phyloP scores from a whole-genome alignment of 2,888 invertebrate genomes.

The Chirona hameri region DNA sequence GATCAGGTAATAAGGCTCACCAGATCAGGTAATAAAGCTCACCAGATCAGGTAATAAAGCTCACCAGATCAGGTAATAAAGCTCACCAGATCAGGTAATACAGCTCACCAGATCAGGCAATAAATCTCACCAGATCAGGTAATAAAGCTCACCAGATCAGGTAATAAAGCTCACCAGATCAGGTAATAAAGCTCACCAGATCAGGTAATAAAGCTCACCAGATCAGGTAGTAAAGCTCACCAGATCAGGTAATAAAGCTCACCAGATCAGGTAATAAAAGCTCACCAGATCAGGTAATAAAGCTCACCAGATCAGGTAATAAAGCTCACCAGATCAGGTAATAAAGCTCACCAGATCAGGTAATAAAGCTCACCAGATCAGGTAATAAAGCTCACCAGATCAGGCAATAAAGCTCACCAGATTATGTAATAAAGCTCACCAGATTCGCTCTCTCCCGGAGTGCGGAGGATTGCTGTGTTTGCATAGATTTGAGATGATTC shows the following conservation, averaged over 20 bases:
- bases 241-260: not conserved
- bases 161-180: not conserved
- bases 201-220: not conserved
- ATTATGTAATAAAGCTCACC: not conserved
- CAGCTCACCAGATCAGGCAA: too few species aligned
- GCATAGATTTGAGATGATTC: too few species aligned
- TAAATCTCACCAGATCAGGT: not conserved
- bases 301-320: not conserved
- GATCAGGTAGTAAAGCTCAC: not conserved
- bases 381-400: not conserved
- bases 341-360: not conserved
- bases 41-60: not conserved
- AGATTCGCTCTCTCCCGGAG: too few species aligned
- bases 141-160: not conserved
- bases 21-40: not conserved
- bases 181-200: not conserved
- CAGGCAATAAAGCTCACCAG: not conserved
- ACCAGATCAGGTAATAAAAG: too few species aligned
- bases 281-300: not conserved
- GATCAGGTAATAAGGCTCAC: not conserved
- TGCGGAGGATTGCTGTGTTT: too few species aligned
- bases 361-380: not conserved
- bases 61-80: not conserved
- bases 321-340: not conserved
- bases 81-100: too few species aligned